Conservation (phyloP, 2,113 vertebrate genomes). For the Antennarius striatus region DNA sequence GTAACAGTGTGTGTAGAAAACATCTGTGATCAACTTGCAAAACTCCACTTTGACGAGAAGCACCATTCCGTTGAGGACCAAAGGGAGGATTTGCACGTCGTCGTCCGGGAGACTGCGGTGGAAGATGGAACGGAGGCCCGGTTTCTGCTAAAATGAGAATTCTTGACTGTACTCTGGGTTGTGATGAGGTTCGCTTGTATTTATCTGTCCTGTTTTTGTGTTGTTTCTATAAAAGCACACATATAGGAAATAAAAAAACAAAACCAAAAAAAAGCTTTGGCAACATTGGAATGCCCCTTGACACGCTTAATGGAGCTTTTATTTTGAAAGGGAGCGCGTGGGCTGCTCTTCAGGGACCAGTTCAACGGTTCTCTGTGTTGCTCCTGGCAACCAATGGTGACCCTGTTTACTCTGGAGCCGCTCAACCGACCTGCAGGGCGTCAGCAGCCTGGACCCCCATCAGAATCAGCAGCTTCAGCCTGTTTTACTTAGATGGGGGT, state of each 20-base stretch:
- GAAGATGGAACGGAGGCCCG: slow-evolving; percentile 14
- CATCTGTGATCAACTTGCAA: not conserved
- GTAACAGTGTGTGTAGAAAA: slow-evolving; percentile 18
- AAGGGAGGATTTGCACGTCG: slow-evolving; percentile 3
- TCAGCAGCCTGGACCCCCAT: slow-evolving; percentile 26
- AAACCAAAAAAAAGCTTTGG: slow-evolving; percentile 67
- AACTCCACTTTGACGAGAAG: slow-evolving; percentile 26
- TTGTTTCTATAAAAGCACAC: slow-evolving; percentile 58
- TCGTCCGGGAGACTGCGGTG: not conserved
- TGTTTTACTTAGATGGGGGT: not conserved
- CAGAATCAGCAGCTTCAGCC: slow-evolving; percentile 14
- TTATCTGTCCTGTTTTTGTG: slow-evolving; percentile 34
- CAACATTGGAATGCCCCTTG: slow-evolving; percentile 61
- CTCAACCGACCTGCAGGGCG: slow-evolving; percentile 50
- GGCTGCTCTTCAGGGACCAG: slow-evolving; percentile 23
- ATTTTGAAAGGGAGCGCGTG: slow-evolving; percentile 28
- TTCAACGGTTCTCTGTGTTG: slow-evolving; percentile 16
- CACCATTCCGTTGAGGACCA: slow-evolving; percentile 44
- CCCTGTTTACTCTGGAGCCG: slow-evolving; percentile 17
- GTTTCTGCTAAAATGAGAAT: slow-evolving; percentile 16
- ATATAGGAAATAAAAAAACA: not conserved
- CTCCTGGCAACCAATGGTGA: slow-evolving; percentile 27
- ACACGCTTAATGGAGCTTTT: slow-evolving; percentile 41
- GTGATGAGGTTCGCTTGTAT: slow-evolving; percentile 55
- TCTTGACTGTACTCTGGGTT: slow-evolving; percentile 59